Evolutionary conservation across 2,797 vertebrate genomes (phyloP).

Genomic region (Cossypha dichroa): DNA sequence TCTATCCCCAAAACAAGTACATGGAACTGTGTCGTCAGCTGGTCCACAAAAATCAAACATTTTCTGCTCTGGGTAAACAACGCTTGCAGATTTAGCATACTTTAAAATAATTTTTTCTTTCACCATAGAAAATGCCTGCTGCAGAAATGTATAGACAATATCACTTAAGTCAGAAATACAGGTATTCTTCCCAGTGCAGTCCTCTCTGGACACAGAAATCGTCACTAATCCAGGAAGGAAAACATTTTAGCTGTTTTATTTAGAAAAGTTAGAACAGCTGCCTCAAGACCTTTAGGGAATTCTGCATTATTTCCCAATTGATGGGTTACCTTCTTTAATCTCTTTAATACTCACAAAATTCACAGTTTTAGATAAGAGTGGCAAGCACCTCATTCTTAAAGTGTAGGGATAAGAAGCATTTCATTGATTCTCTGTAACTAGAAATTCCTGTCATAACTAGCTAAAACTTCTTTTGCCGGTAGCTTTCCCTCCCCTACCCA

Average conservation of each 20-base stretch:
- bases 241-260: not conserved
- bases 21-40: not conserved
- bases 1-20: not conserved
- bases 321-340: not conserved
- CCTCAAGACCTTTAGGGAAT: not conserved
- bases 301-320: not conserved
- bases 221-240: not conserved
- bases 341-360: not conserved
- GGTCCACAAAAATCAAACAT: not conserved
- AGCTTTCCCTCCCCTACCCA: not conserved
- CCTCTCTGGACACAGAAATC: not conserved
- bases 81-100: not conserved
- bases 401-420: not conserved
- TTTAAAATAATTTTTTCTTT: not conserved
- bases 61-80: not conserved
- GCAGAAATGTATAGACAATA: not conserved
- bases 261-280: not conserved
- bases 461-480: not conserved
- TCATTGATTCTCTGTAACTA: constrained; percentile 14
- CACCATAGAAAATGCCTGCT: not conserved
- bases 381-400: not conserved
- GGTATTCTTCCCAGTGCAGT: not conserved
- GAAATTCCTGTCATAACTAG: constrained; percentile 60
- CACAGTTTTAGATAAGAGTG: not conserved
- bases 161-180: not conserved